Conservation (phyloP, 2,113 vertebrate genomes). For the Athene cunicularia region DNA sequence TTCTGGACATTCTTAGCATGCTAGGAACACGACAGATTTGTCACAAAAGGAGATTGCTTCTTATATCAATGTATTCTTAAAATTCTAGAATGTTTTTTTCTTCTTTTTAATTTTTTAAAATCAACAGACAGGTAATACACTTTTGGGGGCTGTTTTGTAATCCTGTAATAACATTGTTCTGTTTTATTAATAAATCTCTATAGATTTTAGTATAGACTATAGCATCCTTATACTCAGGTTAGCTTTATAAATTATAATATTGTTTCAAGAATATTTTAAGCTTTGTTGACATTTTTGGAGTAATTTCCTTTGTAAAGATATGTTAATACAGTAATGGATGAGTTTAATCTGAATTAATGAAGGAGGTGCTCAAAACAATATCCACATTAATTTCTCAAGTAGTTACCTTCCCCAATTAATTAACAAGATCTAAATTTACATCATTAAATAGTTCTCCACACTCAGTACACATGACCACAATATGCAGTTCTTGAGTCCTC, state of each 20-base stretch:
- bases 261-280: neutral
- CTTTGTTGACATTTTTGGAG: neutral
- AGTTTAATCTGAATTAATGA: neutral
- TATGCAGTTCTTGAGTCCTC: neutral
- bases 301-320: neutral
- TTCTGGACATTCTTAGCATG: neutral
- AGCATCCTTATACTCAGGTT: neutral
- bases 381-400: rapidly evolving
- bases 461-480: neutral
- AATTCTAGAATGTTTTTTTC: rapidly evolving
- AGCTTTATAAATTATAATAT: neutral
- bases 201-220: neutral
- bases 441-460: neutral
- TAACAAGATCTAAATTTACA: neutral
- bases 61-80: neutral
- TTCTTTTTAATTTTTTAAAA: neutral
- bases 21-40: neutral
- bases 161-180: neutral
- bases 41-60: neutral
- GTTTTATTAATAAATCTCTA: neutral
- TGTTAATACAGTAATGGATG: neutral
- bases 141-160: neutral
- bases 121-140: neutral
- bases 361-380: neutral
- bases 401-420: neutral